Conservation (phyloP, 2,888 invertebrate species). For the Agapetus fuscipes region DNA sequence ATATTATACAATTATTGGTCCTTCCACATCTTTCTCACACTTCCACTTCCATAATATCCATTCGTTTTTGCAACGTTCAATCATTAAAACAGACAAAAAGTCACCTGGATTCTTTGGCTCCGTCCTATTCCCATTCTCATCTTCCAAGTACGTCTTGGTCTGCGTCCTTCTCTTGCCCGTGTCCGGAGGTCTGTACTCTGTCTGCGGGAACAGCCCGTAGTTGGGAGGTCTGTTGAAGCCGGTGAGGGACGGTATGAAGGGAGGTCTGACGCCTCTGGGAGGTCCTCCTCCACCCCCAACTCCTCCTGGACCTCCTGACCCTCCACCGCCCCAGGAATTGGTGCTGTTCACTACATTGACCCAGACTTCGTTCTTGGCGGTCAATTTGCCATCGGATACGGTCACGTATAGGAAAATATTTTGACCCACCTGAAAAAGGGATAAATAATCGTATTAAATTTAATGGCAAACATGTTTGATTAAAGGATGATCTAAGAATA, state of each 20-base stretch:
- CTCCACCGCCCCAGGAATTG: slow-evolving; percentile 1
- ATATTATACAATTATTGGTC: too few species aligned
- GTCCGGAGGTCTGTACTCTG: slow-evolving; percentile 10
- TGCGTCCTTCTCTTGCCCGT: slow-evolving; percentile 11
- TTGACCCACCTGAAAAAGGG: slow-evolving; percentile 48
- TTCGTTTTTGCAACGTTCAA: too few species aligned
- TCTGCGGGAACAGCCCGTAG: slow-evolving; percentile 24
- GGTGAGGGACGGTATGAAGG: slow-evolving; percentile 30
- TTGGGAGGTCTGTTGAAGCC: slow-evolving; percentile 27
- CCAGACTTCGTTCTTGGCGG: slow-evolving; percentile 58
- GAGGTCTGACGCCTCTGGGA: slow-evolving; percentile 23
- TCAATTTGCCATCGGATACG: slow-evolving; percentile 53
- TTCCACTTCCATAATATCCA: too few species aligned
- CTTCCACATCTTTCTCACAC: too few species aligned
- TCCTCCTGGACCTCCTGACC: not conserved
- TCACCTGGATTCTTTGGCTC: slow-evolving; percentile 4
- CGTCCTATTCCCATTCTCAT: slow-evolving; percentile 25
- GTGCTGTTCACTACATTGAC: slow-evolving; percentile 47
- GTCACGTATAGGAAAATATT: slow-evolving; percentile 59
- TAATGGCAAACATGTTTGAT: slow-evolving; percentile 12
- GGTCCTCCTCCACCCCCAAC: not conserved
- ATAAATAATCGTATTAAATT: slow-evolving; percentile 15
- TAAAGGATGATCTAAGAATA: slow-evolving; percentile 7
- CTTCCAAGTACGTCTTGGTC: slow-evolving; percentile 24
- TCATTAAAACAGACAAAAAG: too few species aligned